A percentile compares a stretch with the other conserved stretches of the same genome.
Conservation (phyloP, 1,140 invertebrate genomes). For the Drosophila ogumai region DNA sequence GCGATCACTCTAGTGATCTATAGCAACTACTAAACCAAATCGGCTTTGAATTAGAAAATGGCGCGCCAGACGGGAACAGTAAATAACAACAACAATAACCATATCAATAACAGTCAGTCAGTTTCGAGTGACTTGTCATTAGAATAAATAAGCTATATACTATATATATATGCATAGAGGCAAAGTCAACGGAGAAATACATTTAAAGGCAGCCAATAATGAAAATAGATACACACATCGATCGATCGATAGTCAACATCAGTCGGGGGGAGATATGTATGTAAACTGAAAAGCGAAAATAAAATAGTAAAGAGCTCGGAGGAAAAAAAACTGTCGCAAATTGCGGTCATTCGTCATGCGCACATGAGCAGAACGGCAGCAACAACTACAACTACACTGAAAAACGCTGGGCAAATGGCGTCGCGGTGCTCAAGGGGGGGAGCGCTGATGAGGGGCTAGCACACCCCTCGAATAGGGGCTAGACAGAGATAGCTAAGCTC, state of each 20-base stretch:
- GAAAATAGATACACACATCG: constrained; percentile 64
- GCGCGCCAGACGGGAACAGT: constrained; percentile 47
- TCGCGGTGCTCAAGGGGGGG: constrained; percentile 55
- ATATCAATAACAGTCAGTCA: constrained; percentile 61
- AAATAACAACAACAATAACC: constrained; percentile 40
- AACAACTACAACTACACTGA: constrained; percentile 25
- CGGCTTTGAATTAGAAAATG: constrained; percentile 44
- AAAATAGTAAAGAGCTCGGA: constrained; percentile 36
- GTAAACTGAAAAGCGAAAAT: constrained; percentile 63
- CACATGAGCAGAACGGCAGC: constrained; percentile 79
- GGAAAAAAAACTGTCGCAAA: constrained; percentile 78
- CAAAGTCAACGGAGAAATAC: constrained; percentile 37
- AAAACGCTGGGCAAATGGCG: constrained; percentile 72
- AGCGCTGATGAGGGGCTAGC: neutral
- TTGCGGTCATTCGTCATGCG: constrained; percentile 84
- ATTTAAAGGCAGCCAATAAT: constrained; percentile 74
- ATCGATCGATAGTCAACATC: constrained; percentile 62
- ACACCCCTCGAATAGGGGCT: neutral
- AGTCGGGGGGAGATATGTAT: constrained; percentile 56
- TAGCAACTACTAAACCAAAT: constrained; percentile 31
- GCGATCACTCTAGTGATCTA: constrained; percentile 2
- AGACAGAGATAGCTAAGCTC: neutral
- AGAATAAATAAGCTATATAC: constrained; percentile 49
- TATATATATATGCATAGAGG: constrained; percentile 18
- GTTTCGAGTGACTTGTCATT: constrained; percentile 64